Evolutionary conservation across 2,888 invertebrate genomes (phyloP), one percentile per base, ranked within the genome.

Genomic region (Drosophila helvetica): DNA sequence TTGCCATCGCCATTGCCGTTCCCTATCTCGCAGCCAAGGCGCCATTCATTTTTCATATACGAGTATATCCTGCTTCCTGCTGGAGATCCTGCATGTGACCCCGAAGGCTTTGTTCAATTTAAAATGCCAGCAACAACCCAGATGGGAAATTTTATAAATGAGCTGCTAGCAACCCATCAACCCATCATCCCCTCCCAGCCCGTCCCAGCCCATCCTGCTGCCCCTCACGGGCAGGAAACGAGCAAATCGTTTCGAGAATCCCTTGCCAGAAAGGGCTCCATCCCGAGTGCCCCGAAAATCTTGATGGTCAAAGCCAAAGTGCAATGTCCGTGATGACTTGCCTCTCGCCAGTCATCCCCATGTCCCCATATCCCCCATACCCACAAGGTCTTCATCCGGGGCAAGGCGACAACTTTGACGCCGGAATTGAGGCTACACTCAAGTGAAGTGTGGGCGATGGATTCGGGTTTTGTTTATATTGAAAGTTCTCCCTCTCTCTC

Each of bases 291-390:
- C 58, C 46, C 51, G 19, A 72, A 76, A 78, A 69, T 76, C 84
- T 80, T 72, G 78, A 81, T 81, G 84, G 82, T 82, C 78, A 86
- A 85, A 84, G 86, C 82, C 82, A 85, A 86, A 86, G 82, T 84
- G 86, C 87, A 86, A 82, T 80, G 87, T 78, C 85, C 80, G 74
- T 84, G 81, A 86, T 84, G 85, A 80, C 78, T 79, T 85, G 79
- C 77, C 82, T 79, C 73, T 79, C 69, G 71, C 78, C 56, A 63
- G 54, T 64, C 64, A 64, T 64, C 15, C 54, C 50, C 48, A 51
- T 46, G 51, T 51, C 63, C 33, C 50, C 60, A 30, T 25, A 12
- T 10, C 10, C 42, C 10, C 38, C 57, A 38, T 27, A 50, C 15
- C 38, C 38, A 70, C 69, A 81, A 68, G 68, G 74, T 45, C 63